A percentile compares a stretch with the other conserved stretches of the same genome.
Evolutionary conservation across 2,797 vertebrate species (phyloP).

Genomic region (Alcedo atthis): DNA sequence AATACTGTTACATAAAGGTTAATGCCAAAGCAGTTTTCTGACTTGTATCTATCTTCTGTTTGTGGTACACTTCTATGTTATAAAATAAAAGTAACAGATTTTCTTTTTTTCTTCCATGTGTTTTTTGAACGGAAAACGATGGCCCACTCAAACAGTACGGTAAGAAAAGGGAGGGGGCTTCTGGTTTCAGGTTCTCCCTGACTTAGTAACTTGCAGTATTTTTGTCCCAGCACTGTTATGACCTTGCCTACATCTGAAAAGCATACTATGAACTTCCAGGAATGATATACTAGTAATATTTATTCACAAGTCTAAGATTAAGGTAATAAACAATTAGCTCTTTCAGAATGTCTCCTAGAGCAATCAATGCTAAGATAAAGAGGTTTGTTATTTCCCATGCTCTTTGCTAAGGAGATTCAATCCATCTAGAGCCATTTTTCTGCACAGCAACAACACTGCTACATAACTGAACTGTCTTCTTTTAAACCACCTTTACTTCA

Average conservation of each 20-base stretch:
- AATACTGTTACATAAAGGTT: neutral
- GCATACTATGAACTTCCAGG: neutral
- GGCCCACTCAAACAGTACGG: conserved; percentile 71
- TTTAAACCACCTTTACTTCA: neutral
- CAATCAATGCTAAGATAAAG: neutral
- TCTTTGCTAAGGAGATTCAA: neutral
- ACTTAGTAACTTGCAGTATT: neutral
- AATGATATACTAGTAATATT: neutral
- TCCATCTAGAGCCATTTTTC: neutral
- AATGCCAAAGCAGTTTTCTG: neutral
- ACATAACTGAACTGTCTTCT: neutral
- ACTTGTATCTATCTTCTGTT: neutral
- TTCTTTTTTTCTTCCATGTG: conserved; percentile 32
- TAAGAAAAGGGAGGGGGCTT: conserved; percentile 59
- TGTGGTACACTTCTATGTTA: neutral
- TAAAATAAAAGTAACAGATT: conserved; percentile 22
- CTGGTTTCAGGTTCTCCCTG: neutral
- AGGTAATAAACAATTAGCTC: neutral
- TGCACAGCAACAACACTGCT: neutral
- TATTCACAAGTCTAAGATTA: neutral
- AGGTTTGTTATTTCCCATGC: fast-evolving
- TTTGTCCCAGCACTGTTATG: neutral
- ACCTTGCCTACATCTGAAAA: neutral
- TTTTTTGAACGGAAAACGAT: conserved; percentile 31
- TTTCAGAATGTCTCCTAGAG: neutral